These are phyloP conservation scores for Heliocidaris erythrogramma DNA, from an alignment of 35 echinoderm and acorn worm species.

Conservation along the genomic window DNA sequence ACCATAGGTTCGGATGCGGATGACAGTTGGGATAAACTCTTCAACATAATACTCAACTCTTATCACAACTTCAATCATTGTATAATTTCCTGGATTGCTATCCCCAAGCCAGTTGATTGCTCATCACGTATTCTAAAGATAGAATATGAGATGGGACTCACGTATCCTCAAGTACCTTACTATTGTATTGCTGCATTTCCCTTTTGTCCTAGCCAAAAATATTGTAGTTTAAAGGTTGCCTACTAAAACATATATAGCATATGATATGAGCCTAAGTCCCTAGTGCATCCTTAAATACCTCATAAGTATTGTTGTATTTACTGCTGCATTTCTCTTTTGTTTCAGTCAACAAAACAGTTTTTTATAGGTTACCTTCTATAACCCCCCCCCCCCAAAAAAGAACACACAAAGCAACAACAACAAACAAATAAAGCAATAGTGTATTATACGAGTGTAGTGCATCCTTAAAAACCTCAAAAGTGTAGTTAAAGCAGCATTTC, in stretches of 20 bases:
- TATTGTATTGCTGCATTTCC: neutral
- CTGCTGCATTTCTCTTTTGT: neutral
- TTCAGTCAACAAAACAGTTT: too few relatives aligned
- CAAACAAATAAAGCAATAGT: too few relatives aligned
- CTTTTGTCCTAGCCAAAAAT: neutral
- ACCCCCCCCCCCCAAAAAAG: too few relatives aligned
- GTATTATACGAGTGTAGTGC: too few relatives aligned
- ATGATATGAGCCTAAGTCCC: neutral
- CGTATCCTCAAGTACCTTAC: neutral
- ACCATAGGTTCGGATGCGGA: too few relatives aligned
- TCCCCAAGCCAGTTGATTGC: neutral
- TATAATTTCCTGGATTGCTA: slow-evolving; percentile 11
- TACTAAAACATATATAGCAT: neutral
- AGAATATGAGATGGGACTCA: neutral
- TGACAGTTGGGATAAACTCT: neutral
- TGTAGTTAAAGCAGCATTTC: too few relatives aligned
- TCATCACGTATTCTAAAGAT: neutral
- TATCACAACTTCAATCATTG: neutral
- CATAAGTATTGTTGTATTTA: neutral
- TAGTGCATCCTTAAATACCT: neutral
- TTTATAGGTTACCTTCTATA: neutral
- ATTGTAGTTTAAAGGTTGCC: neutral
- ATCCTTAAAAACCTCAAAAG: too few relatives aligned
- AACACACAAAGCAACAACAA: too few relatives aligned
- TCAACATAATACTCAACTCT: neutral